phyloP scores from a whole-genome alignment of 2,113 vertebrate species.

The Psilopogon haemacephalus region DNA sequence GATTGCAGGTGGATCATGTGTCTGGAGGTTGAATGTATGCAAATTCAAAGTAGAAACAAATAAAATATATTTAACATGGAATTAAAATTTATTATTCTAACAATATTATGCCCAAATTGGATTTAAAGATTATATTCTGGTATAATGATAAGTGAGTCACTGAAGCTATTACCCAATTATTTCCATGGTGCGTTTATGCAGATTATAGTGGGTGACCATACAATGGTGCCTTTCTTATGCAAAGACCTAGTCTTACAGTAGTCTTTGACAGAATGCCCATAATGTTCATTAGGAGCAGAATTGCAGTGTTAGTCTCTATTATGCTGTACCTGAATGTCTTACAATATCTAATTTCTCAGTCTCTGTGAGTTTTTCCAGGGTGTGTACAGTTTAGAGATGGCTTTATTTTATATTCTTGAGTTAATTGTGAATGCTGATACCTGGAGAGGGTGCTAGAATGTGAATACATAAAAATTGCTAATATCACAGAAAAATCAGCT shows the following conservation, averaged over 20 bases:
- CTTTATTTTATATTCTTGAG: not conserved
- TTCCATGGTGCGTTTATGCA: not conserved
- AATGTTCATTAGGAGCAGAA: not conserved
- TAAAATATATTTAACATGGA: not conserved
- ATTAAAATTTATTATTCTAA: not conserved
- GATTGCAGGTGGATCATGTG: not conserved
- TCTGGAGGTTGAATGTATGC: not conserved
- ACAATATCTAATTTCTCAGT: not conserved
- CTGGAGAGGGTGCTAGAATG: not conserved
- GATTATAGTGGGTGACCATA: not conserved
- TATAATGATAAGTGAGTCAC: not conserved
- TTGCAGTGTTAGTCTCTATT: not conserved
- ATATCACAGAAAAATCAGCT: not conserved
- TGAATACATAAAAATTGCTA: not conserved
- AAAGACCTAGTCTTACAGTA: not conserved
- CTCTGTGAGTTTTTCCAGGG: not conserved
- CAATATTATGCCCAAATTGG: not conserved
- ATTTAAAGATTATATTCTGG: not conserved
- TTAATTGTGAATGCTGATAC: not conserved
- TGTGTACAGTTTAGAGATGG: not conserved
- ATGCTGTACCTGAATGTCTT: not conserved
- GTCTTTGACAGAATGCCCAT: not conserved
- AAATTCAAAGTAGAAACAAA: not conserved
- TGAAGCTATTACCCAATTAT: not conserved
- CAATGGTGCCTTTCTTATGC: constrained; percentile 1